Evolutionary conservation across 2,797 vertebrate species (phyloP).

Genomic region (Hirundo rustica): DNA sequence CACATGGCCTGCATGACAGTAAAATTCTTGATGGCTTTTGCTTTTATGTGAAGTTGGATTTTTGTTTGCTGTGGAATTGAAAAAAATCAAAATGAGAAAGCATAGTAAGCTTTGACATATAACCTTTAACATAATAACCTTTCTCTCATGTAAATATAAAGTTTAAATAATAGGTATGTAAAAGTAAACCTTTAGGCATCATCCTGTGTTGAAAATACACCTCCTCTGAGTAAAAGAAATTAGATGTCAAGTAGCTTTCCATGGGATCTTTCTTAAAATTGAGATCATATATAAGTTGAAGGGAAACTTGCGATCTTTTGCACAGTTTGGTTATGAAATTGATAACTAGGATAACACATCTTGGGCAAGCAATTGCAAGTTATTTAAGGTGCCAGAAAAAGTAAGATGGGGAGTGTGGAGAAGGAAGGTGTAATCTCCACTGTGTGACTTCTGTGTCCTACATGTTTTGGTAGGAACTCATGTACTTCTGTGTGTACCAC

Average conservation of each 20-base stretch:
- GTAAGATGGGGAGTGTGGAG: background rate
- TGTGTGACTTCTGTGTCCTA: background rate
- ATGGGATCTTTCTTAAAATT: background rate
- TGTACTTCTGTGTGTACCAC: background rate
- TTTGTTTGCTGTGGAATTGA: background rate
- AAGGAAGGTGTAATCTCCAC: background rate
- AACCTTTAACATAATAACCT: background rate
- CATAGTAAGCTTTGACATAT: background rate
- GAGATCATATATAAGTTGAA: background rate
- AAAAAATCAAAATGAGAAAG: background rate
- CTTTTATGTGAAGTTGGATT: background rate
- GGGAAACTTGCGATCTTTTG: background rate
- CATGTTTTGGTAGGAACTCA: background rate
- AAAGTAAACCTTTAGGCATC: background rate
- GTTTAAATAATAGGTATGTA: background rate
- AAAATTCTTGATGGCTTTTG: background rate
- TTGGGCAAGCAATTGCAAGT: background rate
- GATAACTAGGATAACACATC: background rate
- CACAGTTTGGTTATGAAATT: background rate
- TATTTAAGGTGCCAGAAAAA: background rate
- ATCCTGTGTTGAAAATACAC: background rate
- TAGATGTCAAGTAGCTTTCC: background rate
- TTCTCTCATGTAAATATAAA: background rate
- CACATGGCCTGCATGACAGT: background rate
- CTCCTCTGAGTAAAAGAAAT: background rate